These are phyloP conservation scores for Parapsyche elsis DNA, from an alignment of 1,140 invertebrate genomes.

Conservation along the genomic window DNA sequence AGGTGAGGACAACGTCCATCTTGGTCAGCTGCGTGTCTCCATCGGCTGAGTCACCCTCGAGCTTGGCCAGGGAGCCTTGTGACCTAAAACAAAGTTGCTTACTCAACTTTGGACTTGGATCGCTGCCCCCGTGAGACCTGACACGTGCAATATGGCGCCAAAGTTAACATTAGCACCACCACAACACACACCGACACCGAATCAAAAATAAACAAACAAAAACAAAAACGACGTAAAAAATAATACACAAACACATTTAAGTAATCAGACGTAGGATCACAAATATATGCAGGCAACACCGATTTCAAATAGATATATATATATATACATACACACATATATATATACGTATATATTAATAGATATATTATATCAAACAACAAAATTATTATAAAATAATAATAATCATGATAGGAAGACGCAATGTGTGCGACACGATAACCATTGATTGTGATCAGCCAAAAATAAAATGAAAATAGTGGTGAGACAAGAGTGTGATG, in stretches of 20 bases:
- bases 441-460: slow-evolving; percentile 22
- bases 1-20: slow-evolving; percentile 96
- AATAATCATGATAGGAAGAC: neutral
- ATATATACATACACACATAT: neutral
- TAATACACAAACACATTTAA: neutral
- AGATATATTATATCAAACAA: slow-evolving; percentile 25
- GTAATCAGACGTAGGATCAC: neutral
- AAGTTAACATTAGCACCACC: slow-evolving; percentile 24
- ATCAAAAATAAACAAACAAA: neutral
- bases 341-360: neutral
- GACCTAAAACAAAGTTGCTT: slow-evolving; percentile 77
- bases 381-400: slow-evolving; percentile 12
- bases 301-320: neutral
- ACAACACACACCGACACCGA: slow-evolving; percentile 32
- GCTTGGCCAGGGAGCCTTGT: slow-evolving; percentile 92
- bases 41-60: slow-evolving; percentile 92
- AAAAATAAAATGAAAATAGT: neutral
- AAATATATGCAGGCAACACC: slow-evolving; percentile 4
- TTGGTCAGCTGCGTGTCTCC: slow-evolving; percentile 92
- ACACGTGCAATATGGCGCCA: slow-evolving; percentile 10
- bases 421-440: neutral
- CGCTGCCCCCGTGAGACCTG: slow-evolving; percentile 55
- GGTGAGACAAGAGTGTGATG: slow-evolving; percentile 19
- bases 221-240: slow-evolving; percentile 6
- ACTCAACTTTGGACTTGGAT: slow-evolving; percentile 69